Evolutionary conservation across 2,797 vertebrate species (phyloP).

Genomic region (Geotrypetes seraphini): DNA sequence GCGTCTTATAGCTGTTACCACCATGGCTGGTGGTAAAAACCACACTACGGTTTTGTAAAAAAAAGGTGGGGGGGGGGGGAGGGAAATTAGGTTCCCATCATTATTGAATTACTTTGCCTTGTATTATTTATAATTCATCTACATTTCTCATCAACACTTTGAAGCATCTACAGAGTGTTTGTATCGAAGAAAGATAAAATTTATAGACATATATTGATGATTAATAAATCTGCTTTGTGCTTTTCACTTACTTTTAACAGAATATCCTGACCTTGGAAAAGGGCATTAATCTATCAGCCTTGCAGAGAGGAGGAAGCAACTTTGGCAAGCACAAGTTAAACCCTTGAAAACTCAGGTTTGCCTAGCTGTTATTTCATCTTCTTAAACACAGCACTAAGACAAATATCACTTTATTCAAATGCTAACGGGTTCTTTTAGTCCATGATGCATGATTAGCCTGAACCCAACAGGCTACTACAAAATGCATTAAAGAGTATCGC

Average conservation of each 20-base stretch:
- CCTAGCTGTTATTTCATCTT: constrained; percentile 50
- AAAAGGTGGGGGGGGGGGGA: too few species aligned
- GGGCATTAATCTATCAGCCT: constrained; percentile 36
- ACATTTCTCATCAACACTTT: constrained; percentile 26
- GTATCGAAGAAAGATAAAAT: constrained; percentile 29
- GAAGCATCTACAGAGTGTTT: constrained; percentile 35
- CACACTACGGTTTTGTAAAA: too few species aligned
- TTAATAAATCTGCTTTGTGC: constrained; percentile 41
- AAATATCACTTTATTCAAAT: constrained; percentile 56
- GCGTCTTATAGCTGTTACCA: too few species aligned
- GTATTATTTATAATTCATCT: constrained; percentile 46
- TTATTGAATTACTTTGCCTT: constrained; percentile 30
- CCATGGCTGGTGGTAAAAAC: too few species aligned
- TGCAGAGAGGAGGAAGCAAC: constrained; percentile 37
- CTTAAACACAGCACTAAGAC: constrained; percentile 44
- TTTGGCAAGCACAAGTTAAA: constrained; percentile 46
- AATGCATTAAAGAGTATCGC: too few species aligned
- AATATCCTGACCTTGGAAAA: constrained; percentile 53
- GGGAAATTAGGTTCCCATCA: too few species aligned
- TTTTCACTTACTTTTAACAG: constrained; percentile 21
- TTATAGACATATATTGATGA: constrained; percentile 7
- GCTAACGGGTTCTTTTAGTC: constrained; percentile 51
- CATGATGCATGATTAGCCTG: too few species aligned
- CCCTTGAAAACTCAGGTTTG: constrained; percentile 33
- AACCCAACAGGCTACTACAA: too few species aligned